A percentile compares a stretch with the other conserved stretches of the same genome.
phyloP scores from a whole-genome alignment of 2,797 vertebrate genomes.

The Rhincodon typus region DNA sequence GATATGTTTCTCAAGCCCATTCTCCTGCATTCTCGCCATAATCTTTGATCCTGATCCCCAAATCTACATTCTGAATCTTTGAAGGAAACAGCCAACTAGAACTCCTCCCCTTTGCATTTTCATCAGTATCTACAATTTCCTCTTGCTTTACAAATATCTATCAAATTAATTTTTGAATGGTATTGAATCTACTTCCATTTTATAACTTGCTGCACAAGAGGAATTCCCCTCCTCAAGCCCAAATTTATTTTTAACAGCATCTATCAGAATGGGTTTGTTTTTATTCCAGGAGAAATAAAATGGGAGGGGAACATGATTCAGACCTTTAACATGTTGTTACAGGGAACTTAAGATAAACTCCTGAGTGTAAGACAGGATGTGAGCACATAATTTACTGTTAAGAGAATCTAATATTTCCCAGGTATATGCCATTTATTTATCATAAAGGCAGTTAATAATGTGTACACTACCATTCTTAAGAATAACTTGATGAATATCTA shows the following conservation, averaged over 20 bases:
- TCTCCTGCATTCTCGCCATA: too few species aligned
- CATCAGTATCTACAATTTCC: too few species aligned
- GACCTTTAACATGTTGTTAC: background rate
- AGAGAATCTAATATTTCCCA: background rate
- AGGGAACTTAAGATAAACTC: background rate
- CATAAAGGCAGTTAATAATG: background rate
- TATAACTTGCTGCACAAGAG: too few species aligned
- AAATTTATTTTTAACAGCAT: background rate
- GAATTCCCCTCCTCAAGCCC: too few species aligned
- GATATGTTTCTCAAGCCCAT: too few species aligned
- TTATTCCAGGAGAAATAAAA: background rate
- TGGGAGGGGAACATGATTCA: background rate
- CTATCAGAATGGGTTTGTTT: background rate
- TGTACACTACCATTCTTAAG: background rate
- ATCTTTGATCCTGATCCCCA: too few species aligned
- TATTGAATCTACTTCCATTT: too few species aligned
- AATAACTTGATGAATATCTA: background rate
- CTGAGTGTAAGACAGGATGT: background rate
- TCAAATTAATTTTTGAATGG: background rate
- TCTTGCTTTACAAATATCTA: background rate
- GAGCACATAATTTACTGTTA: background rate
- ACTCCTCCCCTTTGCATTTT: background rate
- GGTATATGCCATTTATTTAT: background rate
- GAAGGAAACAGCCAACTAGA: background rate
- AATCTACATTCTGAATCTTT: background rate